Percentiles rank a stretch among this genome's conserved stretches.
Evolutionary conservation across 2,113 vertebrate species (phyloP).

Genomic region (Helogale parvula): DNA sequence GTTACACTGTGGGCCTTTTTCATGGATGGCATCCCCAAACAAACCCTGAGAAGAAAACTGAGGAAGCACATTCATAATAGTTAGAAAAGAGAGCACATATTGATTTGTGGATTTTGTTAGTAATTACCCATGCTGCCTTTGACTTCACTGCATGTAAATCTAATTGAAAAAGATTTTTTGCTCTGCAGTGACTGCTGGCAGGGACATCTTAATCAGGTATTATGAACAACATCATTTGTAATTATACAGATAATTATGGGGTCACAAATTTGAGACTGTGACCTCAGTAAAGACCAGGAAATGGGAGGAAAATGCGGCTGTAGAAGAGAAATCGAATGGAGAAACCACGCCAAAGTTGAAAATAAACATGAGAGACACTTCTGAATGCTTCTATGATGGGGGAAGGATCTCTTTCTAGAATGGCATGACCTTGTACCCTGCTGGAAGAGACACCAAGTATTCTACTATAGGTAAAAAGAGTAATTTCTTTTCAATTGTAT

Average conservation of each 20-base stretch:
- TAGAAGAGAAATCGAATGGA: slow-evolving; percentile 34
- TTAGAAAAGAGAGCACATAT: not conserved
- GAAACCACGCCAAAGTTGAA: not conserved
- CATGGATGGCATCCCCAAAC: not conserved
- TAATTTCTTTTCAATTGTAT: not conserved
- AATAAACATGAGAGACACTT: not conserved
- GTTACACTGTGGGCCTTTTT: not conserved
- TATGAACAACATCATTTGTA: slow-evolving; percentile 43
- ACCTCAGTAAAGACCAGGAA: slow-evolving; percentile 35
- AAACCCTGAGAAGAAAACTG: not conserved
- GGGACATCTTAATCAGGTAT: slow-evolving; percentile 51
- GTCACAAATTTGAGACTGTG: slow-evolving; percentile 11
- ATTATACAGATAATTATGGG: slow-evolving; percentile 41
- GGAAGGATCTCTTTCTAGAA: not conserved
- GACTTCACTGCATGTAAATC: slow-evolving; percentile 43
- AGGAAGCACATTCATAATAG: not conserved
- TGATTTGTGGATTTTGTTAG: slow-evolving; percentile 53
- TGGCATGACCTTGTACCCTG: not conserved
- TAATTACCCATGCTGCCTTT: slow-evolving; percentile 43
- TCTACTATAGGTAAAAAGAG: not conserved
- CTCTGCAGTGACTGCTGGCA: not conserved
- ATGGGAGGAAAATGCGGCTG: not conserved
- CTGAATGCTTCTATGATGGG: not conserved
- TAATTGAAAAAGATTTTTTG: slow-evolving; percentile 65
- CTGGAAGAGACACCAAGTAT: not conserved